Percentiles rank a stretch among this genome's conserved stretches.
These are phyloP conservation scores for Drosophila leontia DNA, from an alignment of 1,140 invertebrate genomes.

Conservation along the genomic window DNA sequence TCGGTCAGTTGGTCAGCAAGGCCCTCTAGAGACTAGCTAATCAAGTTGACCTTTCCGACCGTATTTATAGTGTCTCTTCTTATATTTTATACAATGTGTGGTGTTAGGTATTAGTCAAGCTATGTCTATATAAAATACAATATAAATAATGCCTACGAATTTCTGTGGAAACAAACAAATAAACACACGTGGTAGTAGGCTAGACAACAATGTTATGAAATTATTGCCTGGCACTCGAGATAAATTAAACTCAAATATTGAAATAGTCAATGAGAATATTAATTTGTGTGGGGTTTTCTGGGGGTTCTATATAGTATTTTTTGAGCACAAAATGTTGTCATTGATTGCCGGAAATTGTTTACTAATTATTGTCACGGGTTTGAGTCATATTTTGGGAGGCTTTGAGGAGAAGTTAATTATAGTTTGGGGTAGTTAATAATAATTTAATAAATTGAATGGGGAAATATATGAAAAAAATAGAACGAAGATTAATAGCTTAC, in stretches of 20 bases:
- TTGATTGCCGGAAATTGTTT: slow-evolving; percentile 12
- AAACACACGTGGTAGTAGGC: slow-evolving; percentile 18
- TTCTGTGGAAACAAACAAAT: slow-evolving; percentile 21
- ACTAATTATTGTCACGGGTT: slow-evolving; percentile 13
- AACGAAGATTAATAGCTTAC: background rate
- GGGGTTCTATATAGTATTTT: background rate
- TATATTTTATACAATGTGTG: background rate
- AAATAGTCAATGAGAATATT: slow-evolving; percentile 15
- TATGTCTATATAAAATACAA: slow-evolving; percentile 35
- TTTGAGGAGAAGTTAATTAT: background rate
- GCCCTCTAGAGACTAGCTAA: slow-evolving; percentile 52
- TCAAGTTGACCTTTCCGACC: slow-evolving; percentile 73
- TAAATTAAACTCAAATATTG: slow-evolving; percentile 33
- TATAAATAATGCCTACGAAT: slow-evolving; percentile 33
- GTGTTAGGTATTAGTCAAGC: slow-evolving; percentile 46
- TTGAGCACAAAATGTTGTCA: slow-evolving; percentile 1
- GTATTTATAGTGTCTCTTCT: slow-evolving; percentile 25
- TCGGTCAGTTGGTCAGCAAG: slow-evolving; percentile 21
- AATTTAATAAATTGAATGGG: background rate
- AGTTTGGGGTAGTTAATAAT: background rate
- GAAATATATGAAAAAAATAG: background rate
- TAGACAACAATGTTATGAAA: slow-evolving; percentile 8
- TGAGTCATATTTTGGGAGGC: slow-evolving; percentile 7
- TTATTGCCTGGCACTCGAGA: slow-evolving; percentile 5
- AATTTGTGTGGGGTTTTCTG: slow-evolving; percentile 2